These are phyloP conservation scores for Pollenia labialis DNA, from an alignment of 2,888 invertebrate genomes.

Conservation along the genomic window DNA sequence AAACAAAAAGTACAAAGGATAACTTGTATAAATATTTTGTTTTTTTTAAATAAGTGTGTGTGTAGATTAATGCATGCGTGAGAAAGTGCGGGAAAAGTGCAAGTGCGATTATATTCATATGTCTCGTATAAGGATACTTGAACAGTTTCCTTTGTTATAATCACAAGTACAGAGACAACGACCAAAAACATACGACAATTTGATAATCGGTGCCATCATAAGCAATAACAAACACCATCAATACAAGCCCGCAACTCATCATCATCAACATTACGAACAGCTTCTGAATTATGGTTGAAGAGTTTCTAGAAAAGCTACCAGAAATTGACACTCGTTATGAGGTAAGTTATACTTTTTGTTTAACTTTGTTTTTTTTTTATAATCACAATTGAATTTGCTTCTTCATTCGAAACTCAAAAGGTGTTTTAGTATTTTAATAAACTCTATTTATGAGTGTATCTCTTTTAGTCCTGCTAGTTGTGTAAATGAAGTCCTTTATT, in stretches of 20 bases:
- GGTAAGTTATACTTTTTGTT: slow-evolving; percentile 68
- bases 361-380: neutral
- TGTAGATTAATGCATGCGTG: neutral
- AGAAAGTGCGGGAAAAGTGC: slow-evolving; percentile 50
- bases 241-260: slow-evolving; percentile 17
- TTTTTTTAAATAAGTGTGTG: neutral
- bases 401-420: neutral
- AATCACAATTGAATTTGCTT: neutral
- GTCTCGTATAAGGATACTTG: slow-evolving; percentile 43
- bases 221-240: slow-evolving; percentile 33
- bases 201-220: slow-evolving; percentile 39
- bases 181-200: neutral
- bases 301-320: slow-evolving; percentile 83
- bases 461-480: slow-evolving; percentile 1
- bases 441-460: neutral
- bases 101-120: slow-evolving; percentile 40
- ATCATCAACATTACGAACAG: slow-evolving; percentile 8
- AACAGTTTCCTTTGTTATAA: slow-evolving; percentile 44
- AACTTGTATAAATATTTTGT: slow-evolving; percentile 19
- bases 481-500: slow-evolving; percentile 35
- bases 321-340: slow-evolving; percentile 84
- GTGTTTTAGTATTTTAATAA: neutral
- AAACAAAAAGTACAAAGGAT: slow-evolving; percentile 38
- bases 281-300: slow-evolving; percentile 82
- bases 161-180: slow-evolving; percentile 18